A percentile compares a stretch with the other conserved stretches of the same genome.
Evolutionary conservation across 2,113 vertebrate species (phyloP).

Genomic region (Siphamia tubifer): DNA sequence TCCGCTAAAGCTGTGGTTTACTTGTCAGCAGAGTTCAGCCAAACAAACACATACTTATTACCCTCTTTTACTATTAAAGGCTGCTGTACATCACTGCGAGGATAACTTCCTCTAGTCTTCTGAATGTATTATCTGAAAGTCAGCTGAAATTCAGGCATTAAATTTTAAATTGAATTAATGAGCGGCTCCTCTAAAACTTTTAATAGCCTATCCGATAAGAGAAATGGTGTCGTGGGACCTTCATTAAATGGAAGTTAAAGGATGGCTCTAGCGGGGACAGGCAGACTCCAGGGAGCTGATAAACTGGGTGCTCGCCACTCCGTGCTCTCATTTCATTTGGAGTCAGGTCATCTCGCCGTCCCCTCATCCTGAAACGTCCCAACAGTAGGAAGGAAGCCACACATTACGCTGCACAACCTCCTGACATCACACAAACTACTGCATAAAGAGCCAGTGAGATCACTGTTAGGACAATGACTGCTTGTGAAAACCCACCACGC

Average conservation of each 20-base stretch:
- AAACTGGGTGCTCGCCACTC: conserved; percentile 6
- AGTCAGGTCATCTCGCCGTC: neutral
- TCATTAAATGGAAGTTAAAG: conserved; percentile 22
- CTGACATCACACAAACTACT: neutral
- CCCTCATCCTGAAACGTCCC: neutral
- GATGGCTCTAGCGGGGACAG: conserved; percentile 5
- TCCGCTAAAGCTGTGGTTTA: no score
- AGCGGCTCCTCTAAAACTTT: conserved; percentile 33
- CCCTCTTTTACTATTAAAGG: neutral
- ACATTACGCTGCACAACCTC: neutral
- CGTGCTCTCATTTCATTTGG: neutral
- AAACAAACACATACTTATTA: no score
- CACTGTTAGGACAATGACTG: no score
- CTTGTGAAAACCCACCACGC: no score
- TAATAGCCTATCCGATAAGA: conserved; percentile 41
- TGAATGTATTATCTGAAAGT: conserved; percentile 11
- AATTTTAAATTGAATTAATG: conserved; percentile 54
- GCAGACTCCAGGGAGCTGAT: conserved; percentile 23
- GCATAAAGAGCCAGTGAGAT: neutral
- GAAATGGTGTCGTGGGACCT: conserved; percentile 32
- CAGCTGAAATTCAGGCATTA: conserved; percentile 30
- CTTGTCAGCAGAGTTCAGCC: no score
- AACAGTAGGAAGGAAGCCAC: neutral
- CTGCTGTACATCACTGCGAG: neutral
- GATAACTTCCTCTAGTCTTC: neutral